phyloP scores from a whole-genome alignment of 1,140 invertebrate genomes.

The Acromyrmex heyeri region DNA sequence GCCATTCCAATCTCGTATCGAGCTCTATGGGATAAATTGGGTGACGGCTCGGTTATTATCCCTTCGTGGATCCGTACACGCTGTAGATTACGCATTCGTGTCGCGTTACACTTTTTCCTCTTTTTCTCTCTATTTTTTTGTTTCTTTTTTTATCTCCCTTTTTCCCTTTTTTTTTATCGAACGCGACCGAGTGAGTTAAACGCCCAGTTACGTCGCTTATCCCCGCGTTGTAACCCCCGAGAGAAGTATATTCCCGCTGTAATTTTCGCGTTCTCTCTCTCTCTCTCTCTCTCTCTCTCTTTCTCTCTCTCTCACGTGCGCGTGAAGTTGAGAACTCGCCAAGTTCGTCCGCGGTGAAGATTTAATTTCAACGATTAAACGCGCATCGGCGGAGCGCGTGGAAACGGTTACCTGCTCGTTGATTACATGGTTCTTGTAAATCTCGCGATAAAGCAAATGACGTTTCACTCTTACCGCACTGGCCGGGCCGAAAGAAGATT shows the following conservation, averaged over 20 bases:
- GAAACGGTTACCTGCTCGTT: slow-evolving; percentile 16
- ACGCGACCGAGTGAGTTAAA: slow-evolving; percentile 49
- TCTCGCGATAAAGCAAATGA: slow-evolving; percentile 28
- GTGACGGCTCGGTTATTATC: slow-evolving; percentile 50
- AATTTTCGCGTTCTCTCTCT: slow-evolving; percentile 31
- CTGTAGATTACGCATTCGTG: slow-evolving; percentile 37
- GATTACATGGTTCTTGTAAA: slow-evolving; percentile 36
- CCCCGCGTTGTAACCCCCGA: slow-evolving; percentile 33
- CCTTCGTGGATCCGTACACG: slow-evolving; percentile 35
- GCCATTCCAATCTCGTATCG: slow-evolving; percentile 55
- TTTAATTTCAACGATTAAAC: slow-evolving; percentile 62
- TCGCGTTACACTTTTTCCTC: slow-evolving; percentile 25
- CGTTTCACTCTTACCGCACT: background rate
- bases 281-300: background rate
- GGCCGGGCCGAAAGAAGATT: background rate
- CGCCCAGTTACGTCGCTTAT: slow-evolving; percentile 40
- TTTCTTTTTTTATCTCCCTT: background rate
- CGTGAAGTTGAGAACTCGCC: slow-evolving; percentile 28
- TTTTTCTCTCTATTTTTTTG: background rate
- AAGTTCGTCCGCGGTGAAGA: slow-evolving; percentile 33
- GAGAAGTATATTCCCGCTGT: slow-evolving; percentile 12
- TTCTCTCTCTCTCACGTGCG: no score
- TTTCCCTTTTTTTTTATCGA: slow-evolving; percentile 16
- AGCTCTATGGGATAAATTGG: slow-evolving; percentile 64
- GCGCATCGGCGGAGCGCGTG: slow-evolving; percentile 7